Percentiles rank a stretch among this genome's conserved stretches.
Conservation (phyloP, 1,140 invertebrate genomes). For the Tetramorium parvispinum region DNA sequence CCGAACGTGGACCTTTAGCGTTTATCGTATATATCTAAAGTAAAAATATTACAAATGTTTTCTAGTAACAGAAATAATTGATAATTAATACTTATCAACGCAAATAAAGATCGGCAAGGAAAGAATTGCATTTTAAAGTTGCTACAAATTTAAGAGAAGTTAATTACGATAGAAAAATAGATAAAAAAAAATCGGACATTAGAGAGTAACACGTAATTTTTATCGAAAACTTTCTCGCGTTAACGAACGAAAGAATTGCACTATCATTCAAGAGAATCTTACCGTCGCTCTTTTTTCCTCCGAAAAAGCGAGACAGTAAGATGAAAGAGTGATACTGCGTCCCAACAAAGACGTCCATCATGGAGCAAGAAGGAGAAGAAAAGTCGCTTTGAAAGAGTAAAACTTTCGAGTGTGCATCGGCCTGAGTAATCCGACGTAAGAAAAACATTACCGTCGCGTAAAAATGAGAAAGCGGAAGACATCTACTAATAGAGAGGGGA, state of each 20-base stretch:
- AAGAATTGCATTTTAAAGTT: background rate
- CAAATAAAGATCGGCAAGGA: background rate
- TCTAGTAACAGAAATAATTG: slow-evolving; percentile 16
- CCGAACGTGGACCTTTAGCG: slow-evolving; percentile 1
- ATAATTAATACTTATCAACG: background rate
- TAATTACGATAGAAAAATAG: background rate
- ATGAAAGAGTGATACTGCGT: slow-evolving; percentile 1
- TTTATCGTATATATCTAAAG: slow-evolving; percentile 9
- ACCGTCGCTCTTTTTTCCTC: background rate
- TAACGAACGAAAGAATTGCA: slow-evolving; percentile 4
- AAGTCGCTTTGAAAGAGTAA: slow-evolving; percentile 45
- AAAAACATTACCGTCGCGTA: slow-evolving; percentile 38
- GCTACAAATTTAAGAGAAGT: slow-evolving; percentile 11
- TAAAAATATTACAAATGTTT: background rate
- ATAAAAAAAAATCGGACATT: slow-evolving; percentile 5
- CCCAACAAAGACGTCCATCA: background rate
- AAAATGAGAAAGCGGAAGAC: slow-evolving; percentile 38
- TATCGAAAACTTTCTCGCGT: background rate
- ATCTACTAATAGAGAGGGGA: slow-evolving; percentile 31
- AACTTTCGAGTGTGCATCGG: slow-evolving; percentile 43
- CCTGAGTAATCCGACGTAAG: slow-evolving; percentile 29
- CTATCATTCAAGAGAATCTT: background rate
- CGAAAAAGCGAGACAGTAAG: background rate
- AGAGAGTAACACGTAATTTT: slow-evolving; percentile 29
- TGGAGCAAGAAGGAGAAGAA: background rate